These are phyloP conservation scores for Tachysurus fulvidraco DNA, from an alignment of 2,113 vertebrate species.

Conservation along the genomic window DNA sequence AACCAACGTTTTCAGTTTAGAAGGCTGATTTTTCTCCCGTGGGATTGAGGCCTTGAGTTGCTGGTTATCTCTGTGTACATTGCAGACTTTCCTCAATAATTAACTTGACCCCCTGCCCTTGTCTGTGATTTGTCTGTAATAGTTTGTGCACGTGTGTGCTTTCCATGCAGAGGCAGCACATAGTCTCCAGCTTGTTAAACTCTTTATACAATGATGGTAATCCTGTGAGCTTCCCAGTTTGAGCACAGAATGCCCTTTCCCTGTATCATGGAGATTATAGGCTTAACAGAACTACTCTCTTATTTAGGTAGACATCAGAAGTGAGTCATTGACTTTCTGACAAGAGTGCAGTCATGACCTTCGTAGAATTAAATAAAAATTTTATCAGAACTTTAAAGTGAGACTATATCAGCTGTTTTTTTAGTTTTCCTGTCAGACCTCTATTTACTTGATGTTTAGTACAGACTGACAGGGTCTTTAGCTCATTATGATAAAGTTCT, in stretches of 20 bases:
- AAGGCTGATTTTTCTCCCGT: slow-evolving; percentile 22
- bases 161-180: slow-evolving; percentile 33
- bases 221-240: slow-evolving; percentile 27
- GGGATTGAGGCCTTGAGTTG: slow-evolving; percentile 45
- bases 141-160: neutral
- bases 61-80: slow-evolving; percentile 40
- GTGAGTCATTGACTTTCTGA: slow-evolving; percentile 18
- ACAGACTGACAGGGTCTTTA: neutral
- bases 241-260: slow-evolving; percentile 27
- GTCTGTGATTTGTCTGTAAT: slow-evolving; percentile 24
- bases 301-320: slow-evolving; percentile 7
- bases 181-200: slow-evolving; percentile 12
- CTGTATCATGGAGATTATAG: neutral
- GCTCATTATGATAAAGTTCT: slow-evolving; percentile 2
- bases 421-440: neutral
- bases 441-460: neutral
- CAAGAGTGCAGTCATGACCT: slow-evolving; percentile 25
- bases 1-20: neutral
- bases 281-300: slow-evolving; percentile 9
- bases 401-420: slow-evolving; percentile 5
- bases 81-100: slow-evolving; percentile 44
- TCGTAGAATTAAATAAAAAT: slow-evolving; percentile 11
- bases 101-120: slow-evolving; percentile 39
- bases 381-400: neutral
- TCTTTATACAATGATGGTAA: slow-evolving; percentile 40